Conservation (phyloP, 2,888 invertebrate genomes). For the Galeruca laticollis region DNA sequence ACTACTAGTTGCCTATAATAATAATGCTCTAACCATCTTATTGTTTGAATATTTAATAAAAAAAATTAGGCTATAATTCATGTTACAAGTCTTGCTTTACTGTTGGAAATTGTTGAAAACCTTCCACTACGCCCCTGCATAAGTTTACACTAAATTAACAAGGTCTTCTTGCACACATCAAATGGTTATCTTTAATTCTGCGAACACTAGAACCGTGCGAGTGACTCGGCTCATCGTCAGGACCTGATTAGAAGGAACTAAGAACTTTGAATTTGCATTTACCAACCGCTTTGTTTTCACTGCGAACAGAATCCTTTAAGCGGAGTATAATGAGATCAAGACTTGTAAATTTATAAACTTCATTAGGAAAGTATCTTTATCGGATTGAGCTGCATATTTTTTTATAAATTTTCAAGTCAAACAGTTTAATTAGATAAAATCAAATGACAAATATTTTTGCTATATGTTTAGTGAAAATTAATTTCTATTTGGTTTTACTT, state of each 20-base stretch:
- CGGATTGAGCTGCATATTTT: too few species aligned
- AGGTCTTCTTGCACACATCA: constrained; percentile 51
- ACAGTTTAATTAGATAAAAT: too few species aligned
- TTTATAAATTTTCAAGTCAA: too few species aligned
- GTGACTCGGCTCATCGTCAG: constrained; percentile 39
- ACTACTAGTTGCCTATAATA: too few species aligned
- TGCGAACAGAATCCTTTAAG: constrained; percentile 22
- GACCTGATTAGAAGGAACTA: constrained; percentile 48
- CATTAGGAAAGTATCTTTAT: neutral
- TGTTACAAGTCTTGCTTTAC: too few species aligned
- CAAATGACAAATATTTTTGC: too few species aligned
- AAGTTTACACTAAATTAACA: constrained; percentile 48
- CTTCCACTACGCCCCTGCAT: neutral
- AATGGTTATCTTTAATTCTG: constrained; percentile 47
- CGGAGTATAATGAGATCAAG: constrained; percentile 7
- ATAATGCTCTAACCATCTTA: too few species aligned
- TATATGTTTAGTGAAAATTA: too few species aligned
- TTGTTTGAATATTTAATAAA: too few species aligned
- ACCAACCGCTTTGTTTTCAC: constrained; percentile 39
- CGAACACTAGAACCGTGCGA: constrained; percentile 41
- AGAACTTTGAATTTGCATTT: constrained; percentile 51
- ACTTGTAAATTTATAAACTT: neutral
- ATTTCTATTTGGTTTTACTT: too few species aligned
- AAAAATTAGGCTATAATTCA: too few species aligned
- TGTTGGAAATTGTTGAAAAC: neutral